Evolutionary conservation across 2,888 invertebrate species (phyloP).

Genomic region (Cataglyphis livida): DNA sequence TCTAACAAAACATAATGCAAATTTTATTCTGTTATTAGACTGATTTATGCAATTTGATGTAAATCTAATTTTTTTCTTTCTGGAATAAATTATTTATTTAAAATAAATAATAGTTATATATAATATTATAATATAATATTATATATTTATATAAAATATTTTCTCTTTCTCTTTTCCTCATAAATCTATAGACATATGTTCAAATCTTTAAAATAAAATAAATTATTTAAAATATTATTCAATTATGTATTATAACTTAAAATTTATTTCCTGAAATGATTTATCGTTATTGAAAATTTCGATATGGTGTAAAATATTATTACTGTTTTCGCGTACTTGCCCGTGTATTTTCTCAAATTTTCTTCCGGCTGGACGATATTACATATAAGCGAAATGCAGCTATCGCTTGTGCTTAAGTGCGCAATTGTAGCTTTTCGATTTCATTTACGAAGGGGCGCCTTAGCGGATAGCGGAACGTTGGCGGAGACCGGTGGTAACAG

Average conservation of each 20-base stretch:
- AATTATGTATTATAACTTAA: background rate
- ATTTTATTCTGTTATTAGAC: background rate
- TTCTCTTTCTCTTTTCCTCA: background rate
- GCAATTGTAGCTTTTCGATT: conserved; percentile 58
- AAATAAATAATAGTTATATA: background rate
- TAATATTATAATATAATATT: background rate
- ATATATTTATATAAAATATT: background rate
- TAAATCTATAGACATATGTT: background rate
- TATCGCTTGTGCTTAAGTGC: conserved; percentile 40
- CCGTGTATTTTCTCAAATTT: conserved; percentile 45
- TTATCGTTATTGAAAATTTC: conserved; percentile 20
- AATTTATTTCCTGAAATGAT: background rate
- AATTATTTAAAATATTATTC: background rate
- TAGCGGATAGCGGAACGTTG: conserved; percentile 42
- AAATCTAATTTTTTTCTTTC: background rate
- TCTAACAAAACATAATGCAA: background rate
- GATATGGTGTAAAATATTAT: conserved; percentile 9
- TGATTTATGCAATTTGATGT: background rate
- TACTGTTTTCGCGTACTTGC: conserved; percentile 3
- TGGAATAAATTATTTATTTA: background rate
- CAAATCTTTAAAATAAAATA: background rate
- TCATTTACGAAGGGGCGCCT: conserved; percentile 54
- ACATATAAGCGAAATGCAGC: conserved; percentile 35
- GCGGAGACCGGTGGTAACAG: conserved; percentile 51
- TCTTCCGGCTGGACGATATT: conserved; percentile 40